Evolutionary conservation across 2,888 invertebrate species (phyloP), one percentile per base, ranked within the genome.

Genomic region (Conomelus anceps): DNA sequence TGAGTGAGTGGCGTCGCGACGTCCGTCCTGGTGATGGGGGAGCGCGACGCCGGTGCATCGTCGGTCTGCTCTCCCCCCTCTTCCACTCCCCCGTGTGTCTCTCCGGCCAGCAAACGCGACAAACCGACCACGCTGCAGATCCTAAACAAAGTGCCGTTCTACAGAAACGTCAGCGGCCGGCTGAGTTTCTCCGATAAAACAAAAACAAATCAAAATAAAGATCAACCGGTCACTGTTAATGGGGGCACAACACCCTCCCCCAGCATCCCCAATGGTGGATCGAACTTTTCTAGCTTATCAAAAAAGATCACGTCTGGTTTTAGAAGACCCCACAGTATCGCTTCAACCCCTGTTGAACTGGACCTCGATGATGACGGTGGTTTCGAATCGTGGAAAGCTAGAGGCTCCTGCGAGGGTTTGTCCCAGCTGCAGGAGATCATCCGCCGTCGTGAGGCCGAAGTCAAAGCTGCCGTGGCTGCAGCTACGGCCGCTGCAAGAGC

Each of bases 151-250:
- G 93, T 92, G 90, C 92, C 93, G 88, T 93, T 93, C 92, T 93
- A 93, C 91, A 93, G 93, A 89, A 93, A 93, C 92, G 93, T 93
- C 89, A 93, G 93, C 91, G 93, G 93, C 89, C 93, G 93, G 84
- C 92, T 93, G 86, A 90, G 91, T 87, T 90, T 89, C 29, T 90
- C 89, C 89, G 90, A 90, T 22, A 63, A 63, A 63, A n/a, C 63
- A 63, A 63, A 41, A 17, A 17, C 41, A 9, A 41, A 63, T 7
- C 13, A 63, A 63, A 63, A n/a, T 63, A 63, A 63, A 63, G 63
- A 63, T 63, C 88, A 87, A 23, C 88, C 89, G 29, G 23, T 23
- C 24, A 88, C 85, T 24, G 89, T 88, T 23, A 86, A 90, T 29
- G 90, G 86, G 41, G 86, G 88, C 63, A 34, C 85, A 0, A 63